Evolutionary conservation across 2,797 vertebrate species (phyloP), one percentile per base, ranked within the genome.

Genomic region (Myotis vivesi): DNA sequence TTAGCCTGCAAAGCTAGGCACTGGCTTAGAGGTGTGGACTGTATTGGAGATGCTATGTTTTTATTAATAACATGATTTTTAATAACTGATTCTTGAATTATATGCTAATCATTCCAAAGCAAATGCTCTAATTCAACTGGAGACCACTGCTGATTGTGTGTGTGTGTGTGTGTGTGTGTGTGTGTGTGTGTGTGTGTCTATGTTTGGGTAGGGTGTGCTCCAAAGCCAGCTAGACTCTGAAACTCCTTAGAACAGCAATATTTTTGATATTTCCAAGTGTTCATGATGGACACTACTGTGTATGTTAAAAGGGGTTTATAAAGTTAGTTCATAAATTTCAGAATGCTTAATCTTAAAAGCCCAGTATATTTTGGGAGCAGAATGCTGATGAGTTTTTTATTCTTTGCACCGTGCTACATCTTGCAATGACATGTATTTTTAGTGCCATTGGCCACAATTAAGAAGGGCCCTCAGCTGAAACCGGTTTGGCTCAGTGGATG

Each of bases 381-480:
- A 92, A 96, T 97, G 89, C 92, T 94, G 94, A 94, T 94, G 93
- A 93, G 66, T 66, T 89, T 96, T 95, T 94, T 69, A 51, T 89
- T 94, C 81, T 92, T 95, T 95, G 77, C 22, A 72, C 96, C 73
- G 36, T 80, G 44, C 97, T 96, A 96, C 94, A 88, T 95, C 96
- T 96, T 91, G 92, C 49, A 73, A 97, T 98, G 95, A 91, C 89
- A 75, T 97, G 69, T 97, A 97, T 98, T 98, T 97, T 97, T 98
- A 97, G 98, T 96, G 97, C 89, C 8, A 68, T 97, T 97, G 97
- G 96, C 97, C 98, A 97, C 96, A 96, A 97, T 97, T 94, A 97
- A 98, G 97, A 96, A 97, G 97, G 97, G 97, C 97, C 94, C 91
- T 97, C 82, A 49, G 96, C 96, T 96, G 96, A 97, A n/a, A n/a